Percentiles rank a stretch among this genome's conserved stretches.
Conservation (phyloP, 2,797 vertebrate genomes). For the Brotula barbata region DNA sequence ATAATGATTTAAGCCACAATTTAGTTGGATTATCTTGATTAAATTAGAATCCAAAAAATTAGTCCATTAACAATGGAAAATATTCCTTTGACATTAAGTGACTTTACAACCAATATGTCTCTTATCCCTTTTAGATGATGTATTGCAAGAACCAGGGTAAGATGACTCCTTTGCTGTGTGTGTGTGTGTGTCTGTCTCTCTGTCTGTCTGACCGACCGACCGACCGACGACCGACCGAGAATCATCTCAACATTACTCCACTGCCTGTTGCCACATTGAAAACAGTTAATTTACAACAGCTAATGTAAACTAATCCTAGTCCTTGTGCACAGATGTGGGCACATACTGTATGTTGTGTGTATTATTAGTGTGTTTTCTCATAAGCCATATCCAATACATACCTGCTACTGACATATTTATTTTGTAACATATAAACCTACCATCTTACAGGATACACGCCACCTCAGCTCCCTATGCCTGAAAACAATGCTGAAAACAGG, state of each 20-base stretch:
- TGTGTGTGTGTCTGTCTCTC: too few species aligned
- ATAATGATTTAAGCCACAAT: too few species aligned
- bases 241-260: too few species aligned
- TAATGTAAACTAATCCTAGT: too few species aligned
- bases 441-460: conserved; percentile 46
- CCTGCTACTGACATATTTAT: neutral
- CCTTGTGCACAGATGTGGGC: neutral
- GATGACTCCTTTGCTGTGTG: conserved; percentile 1
- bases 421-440: conserved; percentile 10
- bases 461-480: conserved; percentile 9
- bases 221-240: too few species aligned
- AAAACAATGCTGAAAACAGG: conserved; percentile 42
- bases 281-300: too few species aligned
- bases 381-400: neutral
- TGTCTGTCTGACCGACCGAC: too few species aligned
- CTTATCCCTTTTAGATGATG: conserved; percentile 62
- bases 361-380: neutral
- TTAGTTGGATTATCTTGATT: neutral
- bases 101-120: too few species aligned
- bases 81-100: too few species aligned
- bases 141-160: conserved; percentile 71
- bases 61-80: too few species aligned
- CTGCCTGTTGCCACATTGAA: too few species aligned
- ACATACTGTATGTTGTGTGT: neutral
- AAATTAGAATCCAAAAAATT: neutral